These are phyloP conservation scores for Scolanthus callimorphus DNA, from an alignment of 92 coral and sea anemone species.

Conservation along the genomic window DNA sequence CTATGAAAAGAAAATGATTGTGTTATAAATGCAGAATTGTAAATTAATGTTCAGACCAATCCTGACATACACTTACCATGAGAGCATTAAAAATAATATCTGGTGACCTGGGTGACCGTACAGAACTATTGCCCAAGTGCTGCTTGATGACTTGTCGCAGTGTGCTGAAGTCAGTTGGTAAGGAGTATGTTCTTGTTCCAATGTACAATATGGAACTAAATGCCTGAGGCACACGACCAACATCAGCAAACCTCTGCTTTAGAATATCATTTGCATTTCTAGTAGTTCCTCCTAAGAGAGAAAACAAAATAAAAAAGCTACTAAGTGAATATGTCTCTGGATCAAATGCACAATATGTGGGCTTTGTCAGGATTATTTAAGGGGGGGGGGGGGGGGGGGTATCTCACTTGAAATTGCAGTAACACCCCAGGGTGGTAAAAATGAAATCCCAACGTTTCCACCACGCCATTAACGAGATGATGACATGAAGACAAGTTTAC, in stretches of 20 bases:
- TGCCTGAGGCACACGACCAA: constrained; percentile 86
- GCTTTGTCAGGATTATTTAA: no score
- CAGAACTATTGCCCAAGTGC: constrained; percentile 78
- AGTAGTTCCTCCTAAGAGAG: constrained; percentile 8
- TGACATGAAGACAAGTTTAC: no score
- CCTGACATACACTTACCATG: constrained; percentile 77
- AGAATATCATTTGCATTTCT: constrained; percentile 89
- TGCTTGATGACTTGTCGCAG: constrained; percentile 56
- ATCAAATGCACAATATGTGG: no score
- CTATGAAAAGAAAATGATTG: constrained; percentile 26
- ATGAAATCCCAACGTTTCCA: no score
- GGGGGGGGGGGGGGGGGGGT: no score
- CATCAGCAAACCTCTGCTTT: constrained; percentile 91
- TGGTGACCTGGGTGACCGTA: constrained; percentile 84
- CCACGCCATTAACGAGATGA: no score
- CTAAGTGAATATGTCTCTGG: no score
- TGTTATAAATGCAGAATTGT: no score
- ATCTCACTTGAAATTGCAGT: no score
- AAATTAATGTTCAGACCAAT: no score
- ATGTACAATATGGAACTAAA: constrained; percentile 91
- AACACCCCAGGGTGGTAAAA: no score
- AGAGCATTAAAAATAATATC: constrained; percentile 67
- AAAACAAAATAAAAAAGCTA: no score
- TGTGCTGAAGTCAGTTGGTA: constrained; percentile 72
- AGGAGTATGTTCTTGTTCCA: constrained; percentile 74